These are phyloP conservation scores for Diarsia dahlii DNA, from an alignment of 2,888 invertebrate species.

Conservation along the genomic window DNA sequence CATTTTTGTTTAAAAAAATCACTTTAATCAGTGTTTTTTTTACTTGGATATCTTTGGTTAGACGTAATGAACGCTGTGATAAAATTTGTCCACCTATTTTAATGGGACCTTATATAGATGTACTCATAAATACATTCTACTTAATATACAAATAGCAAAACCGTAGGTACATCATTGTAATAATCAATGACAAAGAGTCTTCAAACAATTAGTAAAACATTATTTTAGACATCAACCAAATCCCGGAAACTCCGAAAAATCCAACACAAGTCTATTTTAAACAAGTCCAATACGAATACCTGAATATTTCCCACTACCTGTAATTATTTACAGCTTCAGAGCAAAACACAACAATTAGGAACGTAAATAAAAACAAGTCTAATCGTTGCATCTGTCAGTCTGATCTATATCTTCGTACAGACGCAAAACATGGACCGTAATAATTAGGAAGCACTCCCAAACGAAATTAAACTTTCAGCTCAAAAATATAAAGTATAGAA, in stretches of 20 bases:
- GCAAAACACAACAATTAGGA: slow-evolving; percentile 49
- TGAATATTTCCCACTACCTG: slow-evolving; percentile 8
- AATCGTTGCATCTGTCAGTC: slow-evolving; percentile 60
- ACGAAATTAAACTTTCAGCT: slow-evolving; percentile 48
- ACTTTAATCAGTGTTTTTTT: too few species aligned
- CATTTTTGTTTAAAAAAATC: too few species aligned
- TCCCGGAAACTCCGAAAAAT: neutral
- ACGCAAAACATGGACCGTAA: slow-evolving; percentile 62
- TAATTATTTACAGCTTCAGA: slow-evolving; percentile 17
- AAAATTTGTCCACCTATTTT: too few species aligned
- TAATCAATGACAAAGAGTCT: too few species aligned
- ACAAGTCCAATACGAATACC: neutral
- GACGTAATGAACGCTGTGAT: too few species aligned
- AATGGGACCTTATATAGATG: too few species aligned
- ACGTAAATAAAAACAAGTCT: slow-evolving; percentile 63
- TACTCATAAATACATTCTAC: neutral
- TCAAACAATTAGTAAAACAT: neutral
- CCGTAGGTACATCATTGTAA: neutral
- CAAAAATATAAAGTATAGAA: slow-evolving; percentile 36
- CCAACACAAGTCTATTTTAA: slow-evolving; percentile 4
- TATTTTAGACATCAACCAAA: neutral
- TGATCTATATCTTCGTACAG: slow-evolving; percentile 67
- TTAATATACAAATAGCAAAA: neutral
- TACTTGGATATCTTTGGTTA: too few species aligned
- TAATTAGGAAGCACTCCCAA: slow-evolving; percentile 55